phyloP scores from a whole-genome alignment of 2,797 vertebrate genomes.

The Neopelma chrysocephalum region DNA sequence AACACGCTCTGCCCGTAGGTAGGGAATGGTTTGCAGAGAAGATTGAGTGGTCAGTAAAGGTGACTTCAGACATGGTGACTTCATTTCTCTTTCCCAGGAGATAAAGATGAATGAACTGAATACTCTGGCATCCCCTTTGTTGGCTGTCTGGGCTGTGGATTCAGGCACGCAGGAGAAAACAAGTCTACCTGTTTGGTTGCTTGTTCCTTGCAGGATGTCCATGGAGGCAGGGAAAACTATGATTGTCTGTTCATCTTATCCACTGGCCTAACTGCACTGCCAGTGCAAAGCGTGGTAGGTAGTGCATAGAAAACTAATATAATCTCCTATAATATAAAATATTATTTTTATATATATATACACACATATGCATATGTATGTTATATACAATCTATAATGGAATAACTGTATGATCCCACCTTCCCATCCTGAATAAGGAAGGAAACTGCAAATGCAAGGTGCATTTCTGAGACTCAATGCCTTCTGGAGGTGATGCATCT shows the following conservation, averaged over 20 bases:
- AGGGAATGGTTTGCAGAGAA: background rate
- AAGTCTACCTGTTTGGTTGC: background rate
- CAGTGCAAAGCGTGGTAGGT: background rate
- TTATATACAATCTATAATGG: background rate
- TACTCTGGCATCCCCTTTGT: background rate
- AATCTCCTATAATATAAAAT: background rate
- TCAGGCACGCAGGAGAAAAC: background rate
- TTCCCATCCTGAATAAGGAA: background rate
- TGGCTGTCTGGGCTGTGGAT: background rate
- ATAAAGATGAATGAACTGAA: background rate
- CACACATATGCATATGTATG: background rate
- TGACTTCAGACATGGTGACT: background rate
- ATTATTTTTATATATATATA: background rate
- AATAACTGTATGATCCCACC: background rate
- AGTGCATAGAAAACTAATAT: background rate
- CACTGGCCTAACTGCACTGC: background rate
- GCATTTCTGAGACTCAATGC: background rate
- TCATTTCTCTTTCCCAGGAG: background rate
- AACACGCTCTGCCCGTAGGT: background rate
- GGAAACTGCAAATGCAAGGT: background rate
- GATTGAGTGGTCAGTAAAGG: background rate
- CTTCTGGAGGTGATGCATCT: background rate
- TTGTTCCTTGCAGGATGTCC: background rate
- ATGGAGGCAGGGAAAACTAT: background rate
- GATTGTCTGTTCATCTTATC: background rate